Evolutionary conservation across 2,888 invertebrate species (phyloP), one percentile per base, ranked within the genome.

Genomic region (Heliconius charithonia): DNA sequence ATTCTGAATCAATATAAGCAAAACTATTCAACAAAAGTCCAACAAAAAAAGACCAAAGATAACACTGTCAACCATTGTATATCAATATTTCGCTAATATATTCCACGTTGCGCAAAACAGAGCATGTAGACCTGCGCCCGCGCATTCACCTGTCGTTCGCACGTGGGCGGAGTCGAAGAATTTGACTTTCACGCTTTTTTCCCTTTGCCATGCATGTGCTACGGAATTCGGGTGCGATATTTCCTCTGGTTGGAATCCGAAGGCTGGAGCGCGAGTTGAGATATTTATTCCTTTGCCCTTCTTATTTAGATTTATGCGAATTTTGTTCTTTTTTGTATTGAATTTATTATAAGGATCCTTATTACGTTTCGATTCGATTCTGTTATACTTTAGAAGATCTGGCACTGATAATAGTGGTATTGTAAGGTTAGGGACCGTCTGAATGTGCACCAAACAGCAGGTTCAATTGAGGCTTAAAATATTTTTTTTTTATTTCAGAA

Each of bases 161-260:
- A 91, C 91, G 90, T 89, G 91, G 91, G 93, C 93, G 93, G 92
- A 91, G 89, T 87, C 90, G 84, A 81, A 90, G 91, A 90, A 92
- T 91, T 89, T 88, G 88, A 85, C 84, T 85, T 90, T 92, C 91
- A 88, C 91, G 89, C 90, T 90, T 91, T 91, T 93, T 93, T 91
- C 89, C 89, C 89, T 89, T 86, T 91, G 89, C 85, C 85, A 87
- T 59, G 59, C n/a, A 59, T 59, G 90, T 89, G 91, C 92, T 93
- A 92, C 86, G 85, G 94, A 94, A 95, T 94, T 94, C 91, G 93
- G 94, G 95, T 95, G 95, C 94, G 93, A 94, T 95, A 95, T 95
- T 94, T 95, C 89, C 93, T 90, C 87, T 84, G 87, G 86, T 85
- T 89, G 93, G 94, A 94, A 94, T 94, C 90, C 91, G 90, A 92